Base-by-base conservation (phyloP, 1,140 invertebrate species). In the Oryctes rhinoceros region DNA sequence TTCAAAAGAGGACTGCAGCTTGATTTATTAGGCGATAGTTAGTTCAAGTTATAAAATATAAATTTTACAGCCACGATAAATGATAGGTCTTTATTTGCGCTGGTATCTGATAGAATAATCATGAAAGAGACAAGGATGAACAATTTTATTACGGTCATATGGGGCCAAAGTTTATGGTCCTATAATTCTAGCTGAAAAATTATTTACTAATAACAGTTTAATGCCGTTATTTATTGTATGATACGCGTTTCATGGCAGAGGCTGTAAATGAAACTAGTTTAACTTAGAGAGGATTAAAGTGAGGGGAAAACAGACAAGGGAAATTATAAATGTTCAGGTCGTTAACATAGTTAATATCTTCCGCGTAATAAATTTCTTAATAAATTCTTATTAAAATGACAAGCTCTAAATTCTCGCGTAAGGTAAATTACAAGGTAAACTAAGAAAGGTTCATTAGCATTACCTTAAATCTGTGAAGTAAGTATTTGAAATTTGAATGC, bases 61-160 rank as follows among this genome's bases (percentile, higher is more conserved):
- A 59, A 59, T 59, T 59, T 15, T 15, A 18, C 18, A n/a, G 53
- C 53, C 4, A 59, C 53, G 13, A 59, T 59, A 59, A 59, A 59
- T 59, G 53, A 59, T 59, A 53, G 49, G 49, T 53, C 49, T 53
- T 53, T 53, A 53, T 13, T 53, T n/a, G 49, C 49, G 13, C 11
- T 53, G 53, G 53, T 59, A 59, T n/a, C 53, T 59, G 18, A 59
- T 59, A 18, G 53, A 59, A 59, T 59, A 59, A n/a, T 59, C 53
- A 59, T 59, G 13, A 18, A n/a, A 59, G 53, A 6, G 18, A 59
- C 53, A 59, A 18, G 53, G 5, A 44, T 15, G 53, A 18, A 18
- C 53, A 18, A 18, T 59, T 59, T 59, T 59, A 59, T 59, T 59
- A 59, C n/a, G n/a, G 15, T 59, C 53, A 59, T 59, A 18, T 15